A percentile compares a stretch with the other conserved stretches of the same genome.
Conservation (phyloP, 2,113 vertebrate species). For the Cyanistes caeruleus region DNA sequence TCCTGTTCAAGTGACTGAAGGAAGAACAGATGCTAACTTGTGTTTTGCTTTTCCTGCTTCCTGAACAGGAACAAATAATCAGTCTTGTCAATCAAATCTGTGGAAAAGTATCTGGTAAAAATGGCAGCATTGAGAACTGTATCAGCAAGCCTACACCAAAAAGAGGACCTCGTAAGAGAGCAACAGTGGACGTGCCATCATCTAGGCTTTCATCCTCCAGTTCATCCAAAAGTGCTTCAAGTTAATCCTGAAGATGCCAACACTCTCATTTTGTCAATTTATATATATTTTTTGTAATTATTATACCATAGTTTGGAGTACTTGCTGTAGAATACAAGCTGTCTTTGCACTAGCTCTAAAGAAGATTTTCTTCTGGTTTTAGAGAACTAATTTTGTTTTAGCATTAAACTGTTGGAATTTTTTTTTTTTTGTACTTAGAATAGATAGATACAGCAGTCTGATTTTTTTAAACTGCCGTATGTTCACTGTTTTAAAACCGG, state of each 20-base stretch:
- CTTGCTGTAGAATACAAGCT: constrained; percentile 92
- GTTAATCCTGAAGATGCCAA: constrained; percentile 85
- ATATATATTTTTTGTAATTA: constrained; percentile 85
- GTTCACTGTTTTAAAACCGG: constrained; percentile 81
- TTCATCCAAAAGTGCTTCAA: constrained; percentile 87
- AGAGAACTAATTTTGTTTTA: constrained; percentile 88
- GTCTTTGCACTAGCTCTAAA: constrained; percentile 99
- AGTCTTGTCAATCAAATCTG: constrained; percentile 96
- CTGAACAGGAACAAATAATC: constrained; percentile 92
- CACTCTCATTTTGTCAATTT: constrained; percentile 75
- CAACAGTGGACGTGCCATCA: constrained; percentile 89
- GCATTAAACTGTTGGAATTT: constrained; percentile 91
- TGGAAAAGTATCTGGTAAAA: constrained; percentile 89
- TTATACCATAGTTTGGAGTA: constrained; percentile 91
- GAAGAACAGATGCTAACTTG: neutral
- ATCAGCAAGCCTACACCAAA: constrained; percentile 89
- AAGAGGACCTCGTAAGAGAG: constrained; percentile 92
- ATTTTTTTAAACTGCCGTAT: constrained; percentile 81
- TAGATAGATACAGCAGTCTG: constrained; percentile 81
- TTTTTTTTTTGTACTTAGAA: constrained; percentile 82
- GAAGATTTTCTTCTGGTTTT: constrained; percentile 94
- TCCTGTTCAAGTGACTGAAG: neutral
- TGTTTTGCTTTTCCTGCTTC: neutral
- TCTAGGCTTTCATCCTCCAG: constrained; percentile 87
- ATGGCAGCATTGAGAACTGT: constrained; percentile 82